Percentiles rank a stretch among this genome's conserved stretches.
Conservation (phyloP, 2,797 vertebrate species). For the Erpetoichthys calabaricus region DNA sequence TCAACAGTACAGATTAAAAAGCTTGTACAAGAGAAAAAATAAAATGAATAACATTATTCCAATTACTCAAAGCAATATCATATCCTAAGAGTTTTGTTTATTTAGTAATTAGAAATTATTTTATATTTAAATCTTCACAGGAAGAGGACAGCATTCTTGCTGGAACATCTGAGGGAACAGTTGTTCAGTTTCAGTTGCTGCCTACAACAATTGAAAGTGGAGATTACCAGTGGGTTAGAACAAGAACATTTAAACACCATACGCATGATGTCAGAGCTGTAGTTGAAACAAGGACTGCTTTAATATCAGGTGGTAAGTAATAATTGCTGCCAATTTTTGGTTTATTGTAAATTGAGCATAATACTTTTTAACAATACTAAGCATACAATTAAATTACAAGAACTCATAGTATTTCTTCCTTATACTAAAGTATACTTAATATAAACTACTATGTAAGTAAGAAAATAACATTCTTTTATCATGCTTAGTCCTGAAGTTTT, state of each 20-base stretch:
- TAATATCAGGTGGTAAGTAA: slow-evolving; percentile 78
- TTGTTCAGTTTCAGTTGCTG: slow-evolving; percentile 78
- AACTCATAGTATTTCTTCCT: fast-evolving
- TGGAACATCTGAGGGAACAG: slow-evolving; percentile 72
- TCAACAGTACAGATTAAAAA: no score
- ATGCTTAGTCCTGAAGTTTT: no score
- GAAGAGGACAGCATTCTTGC: slow-evolving; percentile 74
- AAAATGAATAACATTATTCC: not conserved
- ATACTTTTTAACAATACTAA: no score
- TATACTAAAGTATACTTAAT: no score
- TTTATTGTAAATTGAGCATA: no score
- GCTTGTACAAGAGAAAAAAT: no score
- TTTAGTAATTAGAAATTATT: no score
- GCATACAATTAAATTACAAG: no score
- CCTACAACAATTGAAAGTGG: slow-evolving; percentile 35
- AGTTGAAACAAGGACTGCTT: slow-evolving; percentile 53
- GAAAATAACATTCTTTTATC: no score
- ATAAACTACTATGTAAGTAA: no score
- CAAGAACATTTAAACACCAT: slow-evolving; percentile 78
- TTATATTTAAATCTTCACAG: slow-evolving; percentile 26
- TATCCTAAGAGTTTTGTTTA: not conserved
- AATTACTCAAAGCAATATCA: not conserved
- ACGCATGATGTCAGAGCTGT: slow-evolving; percentile 75
- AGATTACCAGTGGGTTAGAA: slow-evolving; percentile 71
- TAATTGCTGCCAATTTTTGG: not conserved